phyloP scores from a whole-genome alignment of 2,888 invertebrate species.

The Heliconius charithonia region DNA sequence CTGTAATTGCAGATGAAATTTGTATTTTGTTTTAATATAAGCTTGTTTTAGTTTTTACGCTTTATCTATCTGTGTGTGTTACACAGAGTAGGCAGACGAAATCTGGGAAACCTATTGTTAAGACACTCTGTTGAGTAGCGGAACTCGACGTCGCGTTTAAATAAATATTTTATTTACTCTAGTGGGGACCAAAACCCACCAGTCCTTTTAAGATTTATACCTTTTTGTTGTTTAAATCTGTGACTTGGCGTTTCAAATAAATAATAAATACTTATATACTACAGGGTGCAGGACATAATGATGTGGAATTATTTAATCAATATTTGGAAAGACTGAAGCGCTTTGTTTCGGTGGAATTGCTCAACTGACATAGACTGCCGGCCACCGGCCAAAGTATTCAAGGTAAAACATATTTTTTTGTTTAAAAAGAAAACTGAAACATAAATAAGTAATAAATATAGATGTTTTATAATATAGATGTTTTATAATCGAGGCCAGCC shows the following conservation, averaged over 20 bases:
- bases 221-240: background rate
- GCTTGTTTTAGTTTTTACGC: too few relatives aligned
- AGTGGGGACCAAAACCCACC: too few relatives aligned
- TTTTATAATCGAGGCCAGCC: too few relatives aligned
- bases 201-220: too few relatives aligned
- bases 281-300: constrained; percentile 98
- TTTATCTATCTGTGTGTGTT: too few relatives aligned
- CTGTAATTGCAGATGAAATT: background rate
- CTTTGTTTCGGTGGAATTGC: constrained; percentile 95
- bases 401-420: constrained; percentile 61
- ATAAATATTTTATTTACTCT: too few relatives aligned
- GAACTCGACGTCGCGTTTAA: too few relatives aligned
- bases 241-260: background rate
- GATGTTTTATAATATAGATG: too few relatives aligned
- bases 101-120: too few relatives aligned
- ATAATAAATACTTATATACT: constrained; percentile 55
- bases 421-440: background rate
- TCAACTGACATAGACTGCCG: constrained; percentile 94
- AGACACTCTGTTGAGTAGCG: too few relatives aligned
- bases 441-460: too few relatives aligned
- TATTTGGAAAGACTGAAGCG: constrained; percentile 98
- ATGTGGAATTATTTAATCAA: constrained; percentile 98
- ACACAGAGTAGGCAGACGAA: too few relatives aligned
- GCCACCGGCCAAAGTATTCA: constrained; percentile 81
- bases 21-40: background rate